Evolutionary conservation across 2,888 invertebrate species (phyloP).

Genomic region (Eupithecia inturbata): DNA sequence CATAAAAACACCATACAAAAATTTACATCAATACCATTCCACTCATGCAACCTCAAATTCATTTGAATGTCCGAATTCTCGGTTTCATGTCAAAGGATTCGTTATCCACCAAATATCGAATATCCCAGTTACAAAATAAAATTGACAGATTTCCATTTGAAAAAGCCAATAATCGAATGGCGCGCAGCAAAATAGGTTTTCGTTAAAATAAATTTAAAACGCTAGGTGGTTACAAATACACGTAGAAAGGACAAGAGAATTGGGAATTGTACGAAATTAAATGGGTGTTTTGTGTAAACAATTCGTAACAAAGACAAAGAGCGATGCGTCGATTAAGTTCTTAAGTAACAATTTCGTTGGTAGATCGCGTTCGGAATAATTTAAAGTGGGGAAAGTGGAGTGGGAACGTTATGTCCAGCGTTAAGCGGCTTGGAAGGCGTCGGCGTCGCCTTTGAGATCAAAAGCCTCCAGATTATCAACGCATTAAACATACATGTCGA

Average conservation of each 20-base stretch:
- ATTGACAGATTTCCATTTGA: constrained; percentile 17
- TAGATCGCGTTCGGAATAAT: constrained; percentile 66
- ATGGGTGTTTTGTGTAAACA: constrained; percentile 53
- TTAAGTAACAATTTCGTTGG: constrained; percentile 71
- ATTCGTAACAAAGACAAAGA: constrained; percentile 59
- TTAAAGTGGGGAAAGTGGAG: constrained; percentile 51
- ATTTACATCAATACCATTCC: neutral
- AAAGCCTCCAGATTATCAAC: constrained; percentile 70
- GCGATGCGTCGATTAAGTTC: constrained; percentile 66
- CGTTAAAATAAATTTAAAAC: constrained; percentile 39
- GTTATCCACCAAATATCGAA: constrained; percentile 15
- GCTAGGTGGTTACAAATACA: constrained; percentile 40
- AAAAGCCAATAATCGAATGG: constrained; percentile 23
- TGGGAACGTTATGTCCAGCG: constrained; percentile 54
- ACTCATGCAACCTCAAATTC: constrained; percentile 1
- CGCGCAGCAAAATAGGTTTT: constrained; percentile 26
- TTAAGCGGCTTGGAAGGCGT: constrained; percentile 66
- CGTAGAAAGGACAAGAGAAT: constrained; percentile 30
- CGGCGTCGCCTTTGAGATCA: constrained; percentile 68
- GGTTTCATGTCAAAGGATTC: constrained; percentile 13
- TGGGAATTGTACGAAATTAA: constrained; percentile 55
- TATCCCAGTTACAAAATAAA: constrained; percentile 16
- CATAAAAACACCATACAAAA: neutral
- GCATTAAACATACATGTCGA: constrained; percentile 77
- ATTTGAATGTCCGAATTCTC: neutral